Conservation (phyloP, 2,113 vertebrate genomes). For the Caracal caracal region DNA sequence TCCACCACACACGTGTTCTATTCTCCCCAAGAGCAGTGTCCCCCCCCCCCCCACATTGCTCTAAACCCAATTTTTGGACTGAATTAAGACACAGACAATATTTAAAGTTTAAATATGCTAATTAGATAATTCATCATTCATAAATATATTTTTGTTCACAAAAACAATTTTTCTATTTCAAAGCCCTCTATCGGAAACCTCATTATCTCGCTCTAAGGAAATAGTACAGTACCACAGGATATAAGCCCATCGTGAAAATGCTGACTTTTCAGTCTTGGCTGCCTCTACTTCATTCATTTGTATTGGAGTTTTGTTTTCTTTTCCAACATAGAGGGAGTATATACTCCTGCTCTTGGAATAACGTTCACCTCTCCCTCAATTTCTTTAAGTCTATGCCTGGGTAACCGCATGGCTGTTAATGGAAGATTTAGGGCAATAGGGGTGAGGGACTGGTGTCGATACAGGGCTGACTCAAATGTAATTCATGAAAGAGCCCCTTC, state of each 20-base stretch:
- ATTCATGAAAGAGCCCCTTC: background rate
- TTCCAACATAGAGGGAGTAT: background rate
- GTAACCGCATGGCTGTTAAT: background rate
- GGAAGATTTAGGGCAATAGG: background rate
- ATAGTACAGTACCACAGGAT: too few relatives aligned
- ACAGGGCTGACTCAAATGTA: too few relatives aligned
- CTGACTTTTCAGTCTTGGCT: background rate
- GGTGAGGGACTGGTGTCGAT: background rate
- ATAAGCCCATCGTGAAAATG: fast-evolving
- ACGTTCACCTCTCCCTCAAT: fast-evolving
- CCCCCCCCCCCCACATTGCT: background rate
- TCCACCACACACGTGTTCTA: background rate
- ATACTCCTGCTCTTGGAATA: background rate
- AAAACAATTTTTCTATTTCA: background rate
- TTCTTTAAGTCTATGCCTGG: background rate
- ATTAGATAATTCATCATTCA: background rate
- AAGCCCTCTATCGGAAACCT: background rate
- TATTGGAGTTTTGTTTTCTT: background rate
- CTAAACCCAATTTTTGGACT: background rate
- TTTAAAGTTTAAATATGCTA: background rate
- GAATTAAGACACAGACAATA: background rate
- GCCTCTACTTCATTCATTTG: background rate
- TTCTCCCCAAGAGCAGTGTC: fast-evolving
- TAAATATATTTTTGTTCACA: background rate
- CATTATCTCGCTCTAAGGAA: background rate